Evolutionary conservation across 1,140 invertebrate genomes (phyloP), one percentile per base, ranked within the genome.

Genomic region (Heliothis virescens): DNA sequence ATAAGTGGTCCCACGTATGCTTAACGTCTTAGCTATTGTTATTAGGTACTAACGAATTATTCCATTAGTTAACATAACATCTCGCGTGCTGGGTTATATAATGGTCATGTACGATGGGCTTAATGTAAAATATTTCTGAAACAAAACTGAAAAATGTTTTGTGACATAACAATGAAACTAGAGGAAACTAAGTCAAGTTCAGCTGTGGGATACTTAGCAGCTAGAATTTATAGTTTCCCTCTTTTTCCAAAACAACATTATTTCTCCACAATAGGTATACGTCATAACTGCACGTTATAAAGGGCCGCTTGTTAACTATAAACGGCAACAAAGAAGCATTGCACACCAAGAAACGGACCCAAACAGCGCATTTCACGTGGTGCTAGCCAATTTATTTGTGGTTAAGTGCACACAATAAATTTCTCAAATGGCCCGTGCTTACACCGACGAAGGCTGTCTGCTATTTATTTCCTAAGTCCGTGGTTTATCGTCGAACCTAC

Each of bases 341-440:
- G 80, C 72, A 79, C 78, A 71, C 55, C 63, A 71, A 86, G 82
- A 76, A 87, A 85, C 85, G 82, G 77, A 80, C 79, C 86, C 83
- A 79, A 87, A 86, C 84, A 87, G 85, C 79, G 85, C 83, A 85
- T 82, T 87, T 89, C 89, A 90, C 88, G 87, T 90, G 86, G 85
- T 86, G 81, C 79, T 79, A 87, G 86, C 88, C 91, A 91, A 93
- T 94, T 93, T 94, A 93, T 92, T 93, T 92, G 91, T 89, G 90
- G 91, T 93, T 92, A 93, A 94, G 90, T 92, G 91, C 90, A 89
- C 88, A 88, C 91, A 88, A 92, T 94, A 94, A 93, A 91, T 93
- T 93, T 92, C 90, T 91, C 86, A 90, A 93, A 94, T 92, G 89
- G 92, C 82, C 91, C 90, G 87, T 90, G 86, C 90, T 90, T 89